Evolutionary conservation across 30 jellyfish, hydroid and myxozoan species (phyloP).

Genomic region (Hydractinia symbiolongicarpus): DNA sequence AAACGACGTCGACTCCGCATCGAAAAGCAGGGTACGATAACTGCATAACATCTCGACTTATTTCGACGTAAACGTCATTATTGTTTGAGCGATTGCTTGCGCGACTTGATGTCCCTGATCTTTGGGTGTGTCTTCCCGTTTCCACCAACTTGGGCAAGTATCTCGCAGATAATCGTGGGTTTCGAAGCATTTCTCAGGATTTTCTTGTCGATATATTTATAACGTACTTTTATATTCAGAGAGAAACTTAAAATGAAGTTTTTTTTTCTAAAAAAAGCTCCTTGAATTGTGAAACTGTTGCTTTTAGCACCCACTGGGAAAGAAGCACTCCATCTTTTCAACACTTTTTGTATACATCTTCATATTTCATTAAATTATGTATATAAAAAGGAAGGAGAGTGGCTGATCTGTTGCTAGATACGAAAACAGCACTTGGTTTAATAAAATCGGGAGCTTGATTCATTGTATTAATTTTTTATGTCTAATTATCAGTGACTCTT

Average conservation of each 20-base stretch:
- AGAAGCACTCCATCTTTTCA: no score
- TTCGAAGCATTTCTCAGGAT: neutral
- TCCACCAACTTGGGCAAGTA: neutral
- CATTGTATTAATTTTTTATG: no score
- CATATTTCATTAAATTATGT: neutral
- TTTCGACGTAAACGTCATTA: conserved; percentile 3
- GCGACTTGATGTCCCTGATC: neutral
- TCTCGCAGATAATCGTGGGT: neutral
- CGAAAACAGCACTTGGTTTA: neutral
- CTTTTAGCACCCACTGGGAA: no score
- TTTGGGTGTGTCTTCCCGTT: neutral
- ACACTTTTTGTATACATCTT: neutral
- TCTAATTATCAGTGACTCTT: no score
- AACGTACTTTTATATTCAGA: no score
- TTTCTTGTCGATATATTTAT: neutral
- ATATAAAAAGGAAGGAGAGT: neutral
- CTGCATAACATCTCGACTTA: conserved; percentile 3
- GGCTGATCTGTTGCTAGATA: conserved; percentile 9
- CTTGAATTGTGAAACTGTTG: no score
- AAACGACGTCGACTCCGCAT: neutral
- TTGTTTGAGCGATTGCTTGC: neutral
- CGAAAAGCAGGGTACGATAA: conserved; percentile 7
- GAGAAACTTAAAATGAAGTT: no score
- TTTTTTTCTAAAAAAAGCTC: no score
- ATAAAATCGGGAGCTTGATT: no score